Evolutionary conservation across 92 coral and sea anemone genomes (phyloP).

Genomic region (Actinostola sp.): DNA sequence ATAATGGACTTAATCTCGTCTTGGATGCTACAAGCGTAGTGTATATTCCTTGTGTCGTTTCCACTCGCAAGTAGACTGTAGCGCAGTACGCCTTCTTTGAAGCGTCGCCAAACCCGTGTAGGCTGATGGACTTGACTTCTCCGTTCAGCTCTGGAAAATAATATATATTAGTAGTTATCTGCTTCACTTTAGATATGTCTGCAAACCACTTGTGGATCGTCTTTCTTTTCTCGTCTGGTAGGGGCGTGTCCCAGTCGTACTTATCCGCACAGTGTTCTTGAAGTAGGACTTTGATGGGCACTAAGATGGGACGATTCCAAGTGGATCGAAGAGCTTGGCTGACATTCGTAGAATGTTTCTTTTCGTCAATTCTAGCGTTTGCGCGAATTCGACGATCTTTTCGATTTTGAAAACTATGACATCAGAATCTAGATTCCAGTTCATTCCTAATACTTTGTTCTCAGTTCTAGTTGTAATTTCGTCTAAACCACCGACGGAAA

Average conservation of each 20-base stretch:
- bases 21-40: conserved; percentile 56
- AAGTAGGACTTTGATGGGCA: conserved; percentile 32
- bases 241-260: conserved; percentile 33
- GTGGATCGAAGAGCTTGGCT: conserved; percentile 61
- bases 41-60: background rate
- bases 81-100: conserved; percentile 53
- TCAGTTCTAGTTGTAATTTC: conserved; percentile 36
- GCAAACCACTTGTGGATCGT: background rate
- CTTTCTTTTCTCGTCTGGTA: conserved; percentile 3
- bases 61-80: background rate
- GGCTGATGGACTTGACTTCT: background rate
- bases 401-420: conserved; percentile 27
- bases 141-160: conserved; percentile 5
- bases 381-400: conserved; percentile 25
- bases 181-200: conserved; percentile 15
- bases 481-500: conserved; percentile 46
- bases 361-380: conserved; percentile 37
- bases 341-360: conserved; percentile 45
- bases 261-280: conserved; percentile 52
- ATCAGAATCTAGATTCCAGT: conserved; percentile 53
- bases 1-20: conserved; percentile 47
- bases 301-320: conserved; percentile 51
- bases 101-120: conserved; percentile 60
- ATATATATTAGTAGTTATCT: conserved; percentile 12
- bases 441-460: conserved; percentile 55